Base-by-base conservation (phyloP, 2,888 invertebrate genomes). In the Scrobipalpa atriplicella region DNA sequence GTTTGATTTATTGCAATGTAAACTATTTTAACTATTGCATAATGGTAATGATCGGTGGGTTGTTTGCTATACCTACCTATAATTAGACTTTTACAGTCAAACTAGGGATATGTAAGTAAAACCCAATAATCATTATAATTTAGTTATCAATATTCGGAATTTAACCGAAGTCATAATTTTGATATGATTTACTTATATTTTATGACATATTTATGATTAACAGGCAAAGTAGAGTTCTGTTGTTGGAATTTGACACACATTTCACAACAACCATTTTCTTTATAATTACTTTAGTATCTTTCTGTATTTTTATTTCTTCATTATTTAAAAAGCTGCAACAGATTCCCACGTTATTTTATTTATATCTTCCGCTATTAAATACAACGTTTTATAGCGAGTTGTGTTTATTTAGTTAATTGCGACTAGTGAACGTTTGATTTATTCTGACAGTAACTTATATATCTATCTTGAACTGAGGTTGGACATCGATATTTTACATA, bases 351-450 rank as follows among this genome's bases (percentile, higher is more conserved):
- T 54, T 19, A n/a, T 51, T 51, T 61, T 65, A 43, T 65, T 66
- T 62, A 66, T 66, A 13, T 64, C 67, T 66, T 66, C 66, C 62
- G 66, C 29, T 62, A 56, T 56, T 56, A 56, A 38, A 36, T 19
- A 38, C 56, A n/a, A 58, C 36, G 21, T 56, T 60, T 3, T 21
- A 36, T 60, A 51, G 5, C 13, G 41, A n/a, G 18, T 36, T 10
- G 29, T 58, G 60, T 65, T 58, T 47, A 60, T 43, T 58, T 38
- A 58, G 38, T 56, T 56, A 11, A 56, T 56, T 29, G 21, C 21
- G 21, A 21, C 10, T 10, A 56, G 21, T 13, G 11, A 56, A 56
- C 13, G 54, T 56, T 56, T 56, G 21, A 56, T 56, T 56, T 56
- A 56, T 56, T 56, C 11, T 56, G 29, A 58, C 58, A 58, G 36